These are phyloP conservation scores for Paelopatides confundens DNA, from an alignment of 53 echinoderm and acorn worm genomes.

Conservation along the genomic window DNA sequence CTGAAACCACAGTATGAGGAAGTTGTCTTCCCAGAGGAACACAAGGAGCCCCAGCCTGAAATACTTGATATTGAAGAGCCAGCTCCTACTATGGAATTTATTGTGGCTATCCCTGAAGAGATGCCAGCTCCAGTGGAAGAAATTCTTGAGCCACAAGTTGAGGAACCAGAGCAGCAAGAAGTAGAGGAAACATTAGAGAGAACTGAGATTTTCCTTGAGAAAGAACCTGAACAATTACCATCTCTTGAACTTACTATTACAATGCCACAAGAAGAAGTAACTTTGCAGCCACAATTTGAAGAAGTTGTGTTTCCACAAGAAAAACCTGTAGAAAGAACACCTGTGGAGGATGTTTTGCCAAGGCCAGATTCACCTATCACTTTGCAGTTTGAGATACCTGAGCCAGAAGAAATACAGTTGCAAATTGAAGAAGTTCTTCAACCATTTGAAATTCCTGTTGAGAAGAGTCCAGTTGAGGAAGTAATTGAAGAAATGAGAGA, in stretches of 20 bases:
- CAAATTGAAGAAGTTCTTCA: slow-evolving; percentile 14
- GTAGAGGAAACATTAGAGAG: slow-evolving; percentile 34
- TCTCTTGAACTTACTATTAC: slow-evolving; percentile 50
- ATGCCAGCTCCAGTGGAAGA: slow-evolving; percentile 47
- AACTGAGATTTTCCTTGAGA: slow-evolving; percentile 53
- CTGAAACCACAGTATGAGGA: slow-evolving; percentile 67
- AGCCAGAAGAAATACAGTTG: slow-evolving; percentile 28
- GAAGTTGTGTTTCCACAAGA: slow-evolving; percentile 30
- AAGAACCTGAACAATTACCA: slow-evolving; percentile 47
- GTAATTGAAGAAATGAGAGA: slow-evolving; percentile 52
- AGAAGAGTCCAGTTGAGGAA: slow-evolving; percentile 12
- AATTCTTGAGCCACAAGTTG: slow-evolving; percentile 51
- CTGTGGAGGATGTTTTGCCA: slow-evolving; percentile 19
- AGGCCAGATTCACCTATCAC: slow-evolving; percentile 34
- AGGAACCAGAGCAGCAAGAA: not conserved
- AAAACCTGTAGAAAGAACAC: not conserved
- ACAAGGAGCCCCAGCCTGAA: not conserved
- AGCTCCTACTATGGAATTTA: slow-evolving; percentile 37
- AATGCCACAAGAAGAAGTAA: slow-evolving; percentile 40
- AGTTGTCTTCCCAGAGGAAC: slow-evolving; percentile 61
- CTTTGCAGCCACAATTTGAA: slow-evolving; percentile 10
- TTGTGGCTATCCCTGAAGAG: slow-evolving; percentile 34
- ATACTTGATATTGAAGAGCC: not conserved
- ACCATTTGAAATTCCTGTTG: not conserved
- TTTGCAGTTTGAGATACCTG: slow-evolving; percentile 4